Conservation (phyloP, 2,888 invertebrate genomes). For the Luffia ferchaultella region DNA sequence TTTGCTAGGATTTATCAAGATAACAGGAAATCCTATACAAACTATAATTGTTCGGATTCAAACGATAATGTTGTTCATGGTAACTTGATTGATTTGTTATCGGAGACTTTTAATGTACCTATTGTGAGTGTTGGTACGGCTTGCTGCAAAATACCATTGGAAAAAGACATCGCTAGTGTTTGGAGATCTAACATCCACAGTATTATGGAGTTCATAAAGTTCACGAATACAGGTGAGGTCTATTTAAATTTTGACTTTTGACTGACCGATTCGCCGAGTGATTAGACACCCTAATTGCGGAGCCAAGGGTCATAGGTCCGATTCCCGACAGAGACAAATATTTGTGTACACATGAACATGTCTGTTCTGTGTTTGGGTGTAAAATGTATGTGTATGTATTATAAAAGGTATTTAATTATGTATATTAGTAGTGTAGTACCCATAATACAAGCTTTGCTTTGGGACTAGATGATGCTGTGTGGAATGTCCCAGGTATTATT, state of each 20-base stretch:
- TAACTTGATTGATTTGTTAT: conserved; percentile 66
- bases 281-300: too few relatives aligned
- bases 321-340: too few relatives aligned
- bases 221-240: conserved; percentile 69
- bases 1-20: conserved; percentile 53
- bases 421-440: too few relatives aligned
- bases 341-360: too few relatives aligned
- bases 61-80: conserved; percentile 35
- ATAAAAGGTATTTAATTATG: too few relatives aligned
- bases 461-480: too few relatives aligned
- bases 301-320: too few relatives aligned
- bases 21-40: conserved; percentile 37
- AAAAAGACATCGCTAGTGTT: conserved; percentile 70
- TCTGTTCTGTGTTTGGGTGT: too few relatives aligned
- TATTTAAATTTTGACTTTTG: neutral
- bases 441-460: too few relatives aligned
- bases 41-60: conserved; percentile 30
- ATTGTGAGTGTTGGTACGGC: conserved; percentile 77
- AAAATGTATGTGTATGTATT: too few relatives aligned
- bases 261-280: too few relatives aligned
- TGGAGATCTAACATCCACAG: conserved; percentile 76
- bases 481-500: too few relatives aligned
- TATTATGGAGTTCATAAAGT: conserved; percentile 68
- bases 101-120: conserved; percentile 70
- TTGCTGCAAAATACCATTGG: conserved; percentile 83